Conservation (phyloP, 2,113 vertebrate genomes). For the Mesocricetus auratus region DNA sequence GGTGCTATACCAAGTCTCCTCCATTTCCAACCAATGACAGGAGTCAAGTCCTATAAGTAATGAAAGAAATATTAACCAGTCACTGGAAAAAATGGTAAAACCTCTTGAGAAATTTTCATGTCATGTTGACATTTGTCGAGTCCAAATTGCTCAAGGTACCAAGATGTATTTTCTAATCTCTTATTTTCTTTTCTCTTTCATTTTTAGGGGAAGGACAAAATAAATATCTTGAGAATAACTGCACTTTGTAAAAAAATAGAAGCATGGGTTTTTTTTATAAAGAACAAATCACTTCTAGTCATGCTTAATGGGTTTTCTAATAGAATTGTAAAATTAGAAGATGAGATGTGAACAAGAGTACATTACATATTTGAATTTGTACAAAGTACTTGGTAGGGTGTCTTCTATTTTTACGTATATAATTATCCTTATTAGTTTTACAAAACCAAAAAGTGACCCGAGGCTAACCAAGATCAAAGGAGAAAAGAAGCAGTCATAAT, state of each 20-base stretch:
- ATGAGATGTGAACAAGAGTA: slow-evolving; percentile 47
- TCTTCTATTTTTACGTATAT: slow-evolving; percentile 64
- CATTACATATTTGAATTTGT: slow-evolving; percentile 60
- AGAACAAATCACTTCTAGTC: slow-evolving; percentile 67
- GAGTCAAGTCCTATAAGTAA: slow-evolving; percentile 59
- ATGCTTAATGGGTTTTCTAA: slow-evolving; percentile 71
- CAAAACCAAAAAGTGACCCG: slow-evolving; percentile 49
- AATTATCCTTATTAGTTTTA: slow-evolving; percentile 60
- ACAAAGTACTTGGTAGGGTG: slow-evolving; percentile 51
- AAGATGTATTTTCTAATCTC: slow-evolving; percentile 64
- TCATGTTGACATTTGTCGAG: slow-evolving; percentile 71
- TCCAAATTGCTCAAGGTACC: slow-evolving; percentile 69
- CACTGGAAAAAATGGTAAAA: slow-evolving; percentile 63
- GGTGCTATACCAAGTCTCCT: slow-evolving; percentile 29
- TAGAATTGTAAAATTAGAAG: slow-evolving; percentile 68
- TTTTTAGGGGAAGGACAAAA: slow-evolving; percentile 67
- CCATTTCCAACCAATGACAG: slow-evolving; percentile 47
- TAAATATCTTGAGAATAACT: slow-evolving; percentile 67
- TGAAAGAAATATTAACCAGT: slow-evolving; percentile 65
- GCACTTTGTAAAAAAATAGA: slow-evolving; percentile 52
- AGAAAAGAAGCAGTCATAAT: slow-evolving; percentile 53
- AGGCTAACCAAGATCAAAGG: slow-evolving; percentile 24
- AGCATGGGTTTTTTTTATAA: slow-evolving; percentile 60
- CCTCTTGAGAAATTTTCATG: slow-evolving; percentile 69
- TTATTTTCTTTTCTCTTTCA: slow-evolving; percentile 64